Conservation (phyloP, 1,140 invertebrate species). For the Hyles vespertilio region DNA sequence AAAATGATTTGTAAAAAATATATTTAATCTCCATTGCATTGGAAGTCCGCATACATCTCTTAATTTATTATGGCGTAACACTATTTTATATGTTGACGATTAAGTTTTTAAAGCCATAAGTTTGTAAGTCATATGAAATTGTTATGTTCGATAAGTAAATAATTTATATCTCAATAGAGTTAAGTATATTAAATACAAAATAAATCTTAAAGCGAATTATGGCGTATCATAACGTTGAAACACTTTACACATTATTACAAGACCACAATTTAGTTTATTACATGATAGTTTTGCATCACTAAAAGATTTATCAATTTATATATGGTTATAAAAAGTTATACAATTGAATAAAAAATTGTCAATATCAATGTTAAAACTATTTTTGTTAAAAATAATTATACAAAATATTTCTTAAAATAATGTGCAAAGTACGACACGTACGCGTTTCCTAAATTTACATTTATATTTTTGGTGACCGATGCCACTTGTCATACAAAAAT, state of each 20-base stretch:
- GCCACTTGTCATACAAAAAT: conserved; percentile 17
- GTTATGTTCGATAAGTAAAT: conserved; percentile 40
- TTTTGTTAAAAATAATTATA: neutral
- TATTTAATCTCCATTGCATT: conserved; percentile 65
- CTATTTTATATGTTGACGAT: conserved; percentile 48
- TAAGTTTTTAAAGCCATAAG: conserved; percentile 62
- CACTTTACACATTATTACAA: conserved; percentile 10
- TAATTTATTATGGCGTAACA: conserved; percentile 45
- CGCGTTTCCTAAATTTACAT: too few species aligned
- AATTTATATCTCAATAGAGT: conserved; percentile 57
- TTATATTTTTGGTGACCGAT: neutral
- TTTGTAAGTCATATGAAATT: conserved; percentile 59
- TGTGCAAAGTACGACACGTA: too few species aligned
- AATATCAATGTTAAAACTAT: neutral
- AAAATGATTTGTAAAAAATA: conserved; percentile 59
- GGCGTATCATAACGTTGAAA: conserved; percentile 31
- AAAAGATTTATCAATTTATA: too few species aligned
- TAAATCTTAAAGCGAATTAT: conserved; percentile 33
- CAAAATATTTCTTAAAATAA: too few species aligned
- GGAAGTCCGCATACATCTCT: conserved; percentile 51
- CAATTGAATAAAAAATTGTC: too few species aligned
- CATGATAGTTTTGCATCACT: too few species aligned
- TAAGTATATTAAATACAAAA: conserved; percentile 62
- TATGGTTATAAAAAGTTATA: too few species aligned
- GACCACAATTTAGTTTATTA: neutral